Evolutionary conservation across 2,888 invertebrate species (phyloP), one percentile per base, ranked within the genome.

Genomic region (Agonopterix alstromeriana): DNA sequence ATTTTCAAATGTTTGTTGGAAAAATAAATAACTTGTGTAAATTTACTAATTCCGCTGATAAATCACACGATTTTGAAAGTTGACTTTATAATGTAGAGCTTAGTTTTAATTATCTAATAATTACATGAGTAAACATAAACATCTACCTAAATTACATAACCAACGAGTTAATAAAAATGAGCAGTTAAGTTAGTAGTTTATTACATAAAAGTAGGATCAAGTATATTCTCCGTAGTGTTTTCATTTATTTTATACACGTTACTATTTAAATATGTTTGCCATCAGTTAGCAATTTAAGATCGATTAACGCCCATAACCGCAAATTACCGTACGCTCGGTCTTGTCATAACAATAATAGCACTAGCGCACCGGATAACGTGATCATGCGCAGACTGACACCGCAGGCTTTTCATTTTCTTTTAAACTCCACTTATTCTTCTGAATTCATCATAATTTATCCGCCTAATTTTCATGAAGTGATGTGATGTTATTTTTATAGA

Each of bases 301-400:
- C 53, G 50, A 53, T 53, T 53, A 50, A 42, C 48, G 53, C 42
- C 50, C 36, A 42, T 44, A 42, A 50, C 48, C 48, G 42, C 51
- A 52, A 52, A 52, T 52, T 52, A 45, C 48, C 45, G 48, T 44
- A 36, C 44, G 47, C 38, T 27, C 35, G 42, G 35, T 48, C 42
- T 43, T 46, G 51, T 44, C 45, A 42, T 48, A 48, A 46, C 40
- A 51, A 51, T 48, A 50, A 45, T 43, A 48, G 43, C 36, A 27
- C 35, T 17, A 35, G 43, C 17, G 12, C 9, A 46, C 41, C 48
- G 41, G 11, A 46, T 46, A 41, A 35, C 42, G 35, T 12, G 46
- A n/a, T 46, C 35, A 12, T 8, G 10, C 42, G 42, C 46, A 42
- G 7, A 36, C 42, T 27, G 14, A 38, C 48, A 35, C 41, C 5